These are phyloP conservation scores for Brachionus sp. DNA, from an alignment of 1,140 invertebrate genomes.

Conservation along the genomic window DNA sequence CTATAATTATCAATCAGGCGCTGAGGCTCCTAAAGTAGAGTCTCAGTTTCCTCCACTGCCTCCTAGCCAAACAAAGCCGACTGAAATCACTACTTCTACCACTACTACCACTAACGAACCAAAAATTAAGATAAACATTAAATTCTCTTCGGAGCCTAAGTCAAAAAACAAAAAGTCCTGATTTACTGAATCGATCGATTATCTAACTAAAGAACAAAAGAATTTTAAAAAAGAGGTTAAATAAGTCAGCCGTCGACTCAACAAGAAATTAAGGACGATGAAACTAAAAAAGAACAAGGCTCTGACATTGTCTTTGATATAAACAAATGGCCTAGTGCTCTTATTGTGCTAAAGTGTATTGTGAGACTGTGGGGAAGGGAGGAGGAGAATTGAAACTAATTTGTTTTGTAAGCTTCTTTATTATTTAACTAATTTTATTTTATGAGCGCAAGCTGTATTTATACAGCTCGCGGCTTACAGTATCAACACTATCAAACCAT, in stretches of 20 bases:
- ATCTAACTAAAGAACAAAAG: background rate
- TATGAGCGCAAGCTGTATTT: too few species aligned
- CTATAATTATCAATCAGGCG: background rate
- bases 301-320: constrained; percentile 42
- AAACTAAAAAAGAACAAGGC: background rate
- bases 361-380: too few species aligned
- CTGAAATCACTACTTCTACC: background rate
- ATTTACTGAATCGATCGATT: background rate
- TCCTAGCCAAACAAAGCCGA: background rate
- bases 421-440: too few species aligned
- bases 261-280: background rate
- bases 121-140: constrained; percentile 29
- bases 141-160: background rate
- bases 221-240: background rate
- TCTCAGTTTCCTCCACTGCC: background rate
- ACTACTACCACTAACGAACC: background rate
- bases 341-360: constrained; percentile 40
- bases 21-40: too few species aligned
- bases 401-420: too few species aligned
- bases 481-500: constrained; percentile 43
- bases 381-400: too few species aligned
- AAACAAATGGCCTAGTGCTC: constrained; percentile 34
- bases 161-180: background rate
- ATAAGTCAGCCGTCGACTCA: background rate
- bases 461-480: too few species aligned